A percentile compares a stretch with the other conserved stretches of the same genome.
Conservation (phyloP, 2,113 vertebrate genomes). For the Illadopsis cleaveri region DNA sequence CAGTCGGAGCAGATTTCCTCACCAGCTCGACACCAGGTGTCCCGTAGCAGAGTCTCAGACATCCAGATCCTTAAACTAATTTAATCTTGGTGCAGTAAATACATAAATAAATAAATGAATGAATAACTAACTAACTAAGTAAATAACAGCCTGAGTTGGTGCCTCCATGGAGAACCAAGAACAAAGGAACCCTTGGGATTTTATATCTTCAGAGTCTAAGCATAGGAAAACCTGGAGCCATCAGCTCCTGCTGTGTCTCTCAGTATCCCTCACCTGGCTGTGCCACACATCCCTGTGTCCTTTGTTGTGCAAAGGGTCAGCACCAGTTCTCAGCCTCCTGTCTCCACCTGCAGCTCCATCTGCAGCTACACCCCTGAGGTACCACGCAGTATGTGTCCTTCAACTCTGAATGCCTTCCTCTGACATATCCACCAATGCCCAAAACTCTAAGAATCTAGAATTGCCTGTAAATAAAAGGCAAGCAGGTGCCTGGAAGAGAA, state of each 20-base stretch:
- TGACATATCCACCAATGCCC: neutral
- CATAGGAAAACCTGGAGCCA: fast-evolving
- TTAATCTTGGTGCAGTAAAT: neutral
- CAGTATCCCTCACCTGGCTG: neutral
- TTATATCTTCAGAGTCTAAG: neutral
- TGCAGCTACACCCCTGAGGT: fast-evolving
- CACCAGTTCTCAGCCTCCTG: neutral
- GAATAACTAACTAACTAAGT: neutral
- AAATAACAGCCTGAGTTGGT: neutral
- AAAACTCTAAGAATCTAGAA: neutral
- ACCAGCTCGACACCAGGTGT: fast-evolving
- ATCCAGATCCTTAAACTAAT: neutral
- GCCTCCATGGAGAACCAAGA: neutral
- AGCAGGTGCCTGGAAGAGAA: neutral
- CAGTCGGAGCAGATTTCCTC: neutral
- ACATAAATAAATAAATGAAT: neutral
- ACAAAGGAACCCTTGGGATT: neutral
- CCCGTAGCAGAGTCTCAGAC: neutral
- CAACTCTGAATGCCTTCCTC: no score
- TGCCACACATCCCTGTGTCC: neutral
- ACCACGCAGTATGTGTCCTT: neutral
- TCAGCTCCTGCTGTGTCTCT: neutral
- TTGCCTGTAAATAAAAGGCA: neutral
- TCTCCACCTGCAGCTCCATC: neutral
- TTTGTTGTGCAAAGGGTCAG: neutral